Evolutionary conservation across 2,888 invertebrate genomes (phyloP), one percentile per base, ranked within the genome.

Genomic region (Leptarthrus brevirostris): DNA sequence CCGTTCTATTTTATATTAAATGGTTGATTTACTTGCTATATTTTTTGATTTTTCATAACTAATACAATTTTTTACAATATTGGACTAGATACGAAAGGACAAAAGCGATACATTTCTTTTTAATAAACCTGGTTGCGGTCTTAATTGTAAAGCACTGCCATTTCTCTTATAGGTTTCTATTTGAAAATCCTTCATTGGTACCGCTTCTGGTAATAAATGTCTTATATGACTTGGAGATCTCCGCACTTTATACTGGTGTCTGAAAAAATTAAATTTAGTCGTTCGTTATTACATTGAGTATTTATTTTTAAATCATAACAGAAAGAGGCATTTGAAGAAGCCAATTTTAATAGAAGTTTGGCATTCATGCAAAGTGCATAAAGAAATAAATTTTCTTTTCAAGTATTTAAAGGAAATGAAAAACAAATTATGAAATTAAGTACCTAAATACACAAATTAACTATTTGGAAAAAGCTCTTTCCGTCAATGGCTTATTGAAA

Each of bases 121-220:
- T 54, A 85, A 81, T 79, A 84, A 76, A 75, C 82, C 80, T 75
- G 78, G 30, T 72, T 83, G 82, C 40, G 82, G 81, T 76, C 79
- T 73, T 74, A 77, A 78, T 74, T 78, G 78, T 71, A 78, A 73
- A 47, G 74, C 75, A 78, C 76, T 77, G 54, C 78, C 79, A 74
- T 78, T 79, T 54, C 26, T 79, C 3, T 81, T 81, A 74, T 79
- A 80, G 76, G 79, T 79, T 75, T 81, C 83, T 77, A 80, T 26
- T 61, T 40, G 82, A 16, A 85, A 79, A 78, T 85, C 85, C 78
- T 84, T 84, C 83, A 85, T 83, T 74, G 84, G 85, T 76, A 85
- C 82, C 74, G 83, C 82, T 79, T 85, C 83, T 24, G 76, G 47
- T 76, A 85, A 79, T 76, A 85, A 81, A 76, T 85, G 84, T 70